phyloP scores from a whole-genome alignment of 1,140 invertebrate genomes.

The Caenorhabditis briggsae region DNA sequence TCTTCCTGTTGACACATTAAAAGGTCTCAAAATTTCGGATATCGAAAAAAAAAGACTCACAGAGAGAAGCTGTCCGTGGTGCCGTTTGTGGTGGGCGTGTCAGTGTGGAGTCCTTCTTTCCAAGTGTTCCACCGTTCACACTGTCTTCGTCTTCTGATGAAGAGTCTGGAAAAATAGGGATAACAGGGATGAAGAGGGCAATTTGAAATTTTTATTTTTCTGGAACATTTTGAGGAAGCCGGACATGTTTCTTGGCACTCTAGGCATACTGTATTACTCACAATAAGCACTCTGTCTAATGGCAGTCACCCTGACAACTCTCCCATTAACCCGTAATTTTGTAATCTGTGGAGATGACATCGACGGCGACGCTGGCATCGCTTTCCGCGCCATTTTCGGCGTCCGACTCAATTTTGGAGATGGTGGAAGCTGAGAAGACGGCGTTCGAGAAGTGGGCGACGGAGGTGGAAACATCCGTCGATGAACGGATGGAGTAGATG shows the following conservation, averaged over 20 bases:
- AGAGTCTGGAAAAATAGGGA: conserved; percentile 73
- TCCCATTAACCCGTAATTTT: conserved; percentile 17
- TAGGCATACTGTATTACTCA: not conserved
- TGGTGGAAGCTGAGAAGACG: conserved; percentile 22
- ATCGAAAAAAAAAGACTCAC: not conserved
- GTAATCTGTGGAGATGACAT: conserved; percentile 17
- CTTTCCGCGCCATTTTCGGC: conserved; percentile 40
- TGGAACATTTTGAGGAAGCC: not conserved
- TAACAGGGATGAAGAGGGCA: not conserved
- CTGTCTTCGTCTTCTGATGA: conserved; percentile 74
- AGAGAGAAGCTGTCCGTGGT: not conserved
- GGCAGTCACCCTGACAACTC: conserved; percentile 29
- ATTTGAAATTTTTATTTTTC: not conserved
- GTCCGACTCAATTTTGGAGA: conserved; percentile 45
- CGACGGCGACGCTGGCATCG: conserved; percentile 11
- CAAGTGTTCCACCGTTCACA: conserved; percentile 18
- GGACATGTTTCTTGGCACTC: not conserved
- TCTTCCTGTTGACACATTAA: conserved; percentile 11
- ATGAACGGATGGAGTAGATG: conserved; percentile 27
- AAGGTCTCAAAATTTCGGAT: not conserved
- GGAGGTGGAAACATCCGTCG: conserved; percentile 17
- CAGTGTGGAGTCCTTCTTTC: conserved; percentile 27
- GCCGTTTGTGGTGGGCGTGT: conserved; percentile 32
- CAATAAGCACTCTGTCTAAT: conserved; percentile 58
- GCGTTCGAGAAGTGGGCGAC: not conserved